Evolutionary conservation across 2,888 invertebrate genomes (phyloP).

Genomic region (Mythimna vitellina): DNA sequence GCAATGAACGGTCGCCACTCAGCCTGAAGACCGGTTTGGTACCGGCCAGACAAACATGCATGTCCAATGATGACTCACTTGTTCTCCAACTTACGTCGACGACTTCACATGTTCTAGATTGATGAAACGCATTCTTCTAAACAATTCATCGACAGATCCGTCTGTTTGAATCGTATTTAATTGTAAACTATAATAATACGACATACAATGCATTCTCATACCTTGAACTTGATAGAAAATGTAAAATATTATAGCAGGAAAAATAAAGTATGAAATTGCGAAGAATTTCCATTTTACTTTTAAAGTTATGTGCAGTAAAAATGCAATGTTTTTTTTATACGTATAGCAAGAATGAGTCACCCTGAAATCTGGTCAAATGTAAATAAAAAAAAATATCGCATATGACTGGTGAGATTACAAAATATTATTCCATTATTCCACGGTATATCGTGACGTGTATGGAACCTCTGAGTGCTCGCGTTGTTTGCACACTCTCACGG

Average conservation of each 20-base stretch:
- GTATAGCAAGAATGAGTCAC: conserved; percentile 1
- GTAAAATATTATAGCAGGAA: conserved; percentile 1
- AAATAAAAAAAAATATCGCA: conserved; percentile 18
- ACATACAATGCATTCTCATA: neutral
- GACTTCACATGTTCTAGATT: conserved; percentile 25
- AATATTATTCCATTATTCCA: conserved; percentile 30
- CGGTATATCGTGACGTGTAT: conserved; percentile 7
- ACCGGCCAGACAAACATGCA: conserved; percentile 62
- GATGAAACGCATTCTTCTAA: conserved; percentile 9
- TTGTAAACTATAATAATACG: neutral
- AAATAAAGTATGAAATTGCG: conserved; percentile 10
- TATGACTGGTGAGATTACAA: conserved; percentile 45
- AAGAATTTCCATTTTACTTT: conserved; percentile 6
- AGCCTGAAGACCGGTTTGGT: conserved; percentile 70
- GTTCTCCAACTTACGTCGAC: conserved; percentile 21
- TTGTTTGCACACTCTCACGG: conserved; percentile 58
- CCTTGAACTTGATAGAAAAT: conserved; percentile 25
- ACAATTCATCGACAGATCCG: conserved; percentile 7
- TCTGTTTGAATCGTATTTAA: neutral
- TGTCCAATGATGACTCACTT: conserved; percentile 70
- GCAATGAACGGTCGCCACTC: conserved; percentile 70
- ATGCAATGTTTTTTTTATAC: neutral
- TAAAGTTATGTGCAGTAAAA: conserved; percentile 9
- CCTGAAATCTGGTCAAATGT: conserved; percentile 6
- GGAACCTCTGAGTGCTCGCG: conserved; percentile 35